Evolutionary conservation across 2,797 vertebrate species (phyloP), one percentile per base, ranked within the genome.

Genomic region (Microchirus variegatus): DNA sequence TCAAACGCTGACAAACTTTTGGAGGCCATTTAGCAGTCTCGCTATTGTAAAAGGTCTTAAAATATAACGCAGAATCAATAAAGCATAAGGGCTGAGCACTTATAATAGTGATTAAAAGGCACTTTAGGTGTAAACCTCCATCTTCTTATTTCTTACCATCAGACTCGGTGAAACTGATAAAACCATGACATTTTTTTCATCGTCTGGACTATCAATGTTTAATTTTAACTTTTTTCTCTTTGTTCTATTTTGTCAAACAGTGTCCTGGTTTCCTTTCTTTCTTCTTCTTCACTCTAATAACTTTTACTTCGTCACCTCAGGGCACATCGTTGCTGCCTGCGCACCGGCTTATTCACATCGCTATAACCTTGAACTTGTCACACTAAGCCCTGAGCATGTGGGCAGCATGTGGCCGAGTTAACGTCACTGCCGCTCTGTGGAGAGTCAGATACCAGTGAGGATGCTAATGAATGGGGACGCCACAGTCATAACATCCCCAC

Each of bases 401-500:
- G 80, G 49, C 48, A 37, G 54, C 85, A 82, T 80, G 78, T 78
- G 79, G 69, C 69, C 18, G 16, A 4, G 59, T 54, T 67, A 26
- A 17, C 55, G 36, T 64, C 77, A 62, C 61, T 3, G 60, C 59
- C 60, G 17, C 67, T 53, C 53, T 73, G 64, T 40, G 49, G 22
- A 67, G 70, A 76, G 54, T 53, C 50, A 48, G 59, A 40, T 47
- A 63, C 42, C 51, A 9, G 66, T 45, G 45, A 66, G 71, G 52
- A 77, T 57, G 71, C 56, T 66, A 36, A 35, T 31, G 63, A 54
- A 53, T 37, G 56, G 43, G 60, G 59, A 55, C 51, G 66, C 37
- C 59, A 6, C 62, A 84, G 80, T 63, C 86, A 86, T 75, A 85
- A 86, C 80, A 86, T 76, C 73, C 75, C 78, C 3, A 42, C 42